These are phyloP conservation scores for Phrynocephalus versicolor DNA, from an alignment of 2,113 vertebrate genomes.

Conservation along the genomic window DNA sequence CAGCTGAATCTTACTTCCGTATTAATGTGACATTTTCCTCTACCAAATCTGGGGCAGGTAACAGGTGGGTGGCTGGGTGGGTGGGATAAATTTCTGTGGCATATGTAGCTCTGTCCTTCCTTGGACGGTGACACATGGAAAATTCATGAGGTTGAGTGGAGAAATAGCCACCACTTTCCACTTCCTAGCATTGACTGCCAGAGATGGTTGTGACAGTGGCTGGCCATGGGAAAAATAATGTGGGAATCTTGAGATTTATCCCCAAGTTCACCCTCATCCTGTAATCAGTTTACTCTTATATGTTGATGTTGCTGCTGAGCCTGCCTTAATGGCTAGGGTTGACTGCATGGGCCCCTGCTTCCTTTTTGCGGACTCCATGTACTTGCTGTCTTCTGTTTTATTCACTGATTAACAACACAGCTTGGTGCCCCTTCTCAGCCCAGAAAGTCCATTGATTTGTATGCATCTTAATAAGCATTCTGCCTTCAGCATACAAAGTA, in stretches of 20 bases:
- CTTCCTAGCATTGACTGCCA: too few species aligned
- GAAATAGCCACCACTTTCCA: too few species aligned
- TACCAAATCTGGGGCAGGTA: too few species aligned
- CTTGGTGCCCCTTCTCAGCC: not conserved
- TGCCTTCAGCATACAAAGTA: accelerated
- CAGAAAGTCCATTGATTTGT: not conserved
- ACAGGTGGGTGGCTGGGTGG: too few species aligned
- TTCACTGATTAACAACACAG: not conserved
- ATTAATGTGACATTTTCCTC: too few species aligned
- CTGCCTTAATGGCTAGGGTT: not conserved
- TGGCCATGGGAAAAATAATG: not conserved
- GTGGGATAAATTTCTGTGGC: too few species aligned
- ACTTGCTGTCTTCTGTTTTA: not conserved
- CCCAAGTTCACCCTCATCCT: not conserved
- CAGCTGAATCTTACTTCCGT: too few species aligned
- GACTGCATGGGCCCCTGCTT: not conserved
- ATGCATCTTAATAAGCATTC: not conserved
- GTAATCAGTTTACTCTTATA: not conserved
- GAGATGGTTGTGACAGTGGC: too few species aligned
- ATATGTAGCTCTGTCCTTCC: too few species aligned
- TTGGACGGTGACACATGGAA: too few species aligned
- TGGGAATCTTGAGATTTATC: not conserved
- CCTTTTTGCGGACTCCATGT: not conserved
- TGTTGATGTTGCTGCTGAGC: too few species aligned
- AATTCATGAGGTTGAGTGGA: too few species aligned